Evolutionary conservation across 2,113 vertebrate genomes (phyloP).

Genomic region (Anhinga rufa): DNA sequence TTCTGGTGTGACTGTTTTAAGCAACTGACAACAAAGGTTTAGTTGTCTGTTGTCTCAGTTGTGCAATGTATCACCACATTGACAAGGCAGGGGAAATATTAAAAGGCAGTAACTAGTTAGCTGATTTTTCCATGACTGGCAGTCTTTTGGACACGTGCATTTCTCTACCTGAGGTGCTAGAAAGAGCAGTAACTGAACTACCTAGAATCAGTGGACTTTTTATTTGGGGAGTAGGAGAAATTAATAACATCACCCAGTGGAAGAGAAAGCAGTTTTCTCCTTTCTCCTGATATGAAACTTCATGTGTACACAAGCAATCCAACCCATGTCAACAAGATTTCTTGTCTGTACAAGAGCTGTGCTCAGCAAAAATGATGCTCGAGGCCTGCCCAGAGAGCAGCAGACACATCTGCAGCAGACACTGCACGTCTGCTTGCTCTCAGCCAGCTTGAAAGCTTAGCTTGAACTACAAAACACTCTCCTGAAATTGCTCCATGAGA

Average conservation of each 20-base stretch:
- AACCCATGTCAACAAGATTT: not conserved
- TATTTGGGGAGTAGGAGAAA: not conserved
- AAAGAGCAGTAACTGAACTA: not conserved
- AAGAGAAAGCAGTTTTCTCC: not conserved
- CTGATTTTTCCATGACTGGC: not conserved
- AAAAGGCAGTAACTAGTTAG: not conserved
- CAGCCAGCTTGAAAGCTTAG: not conserved
- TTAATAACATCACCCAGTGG: not conserved
- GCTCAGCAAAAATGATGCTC: not conserved
- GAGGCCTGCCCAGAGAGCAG: not conserved
- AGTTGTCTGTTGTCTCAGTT: not conserved
- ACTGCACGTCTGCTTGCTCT: not conserved
- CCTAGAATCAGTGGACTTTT: not conserved
- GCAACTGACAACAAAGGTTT: constrained; percentile 11
- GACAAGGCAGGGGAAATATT: not conserved
- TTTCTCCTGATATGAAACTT: not conserved
- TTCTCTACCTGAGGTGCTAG: not conserved
- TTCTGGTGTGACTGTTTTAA: not conserved
- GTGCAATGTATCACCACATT: not conserved
- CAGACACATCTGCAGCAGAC: not conserved
- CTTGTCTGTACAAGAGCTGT: not conserved
- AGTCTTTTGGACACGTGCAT: not conserved
- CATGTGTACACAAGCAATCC: not conserved
- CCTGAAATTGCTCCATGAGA: not conserved
- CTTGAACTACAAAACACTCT: no score